A percentile compares a stretch with the other conserved stretches of the same genome.
phyloP scores from a whole-genome alignment of 2,797 vertebrate species.

The Meriones psammophilus region DNA sequence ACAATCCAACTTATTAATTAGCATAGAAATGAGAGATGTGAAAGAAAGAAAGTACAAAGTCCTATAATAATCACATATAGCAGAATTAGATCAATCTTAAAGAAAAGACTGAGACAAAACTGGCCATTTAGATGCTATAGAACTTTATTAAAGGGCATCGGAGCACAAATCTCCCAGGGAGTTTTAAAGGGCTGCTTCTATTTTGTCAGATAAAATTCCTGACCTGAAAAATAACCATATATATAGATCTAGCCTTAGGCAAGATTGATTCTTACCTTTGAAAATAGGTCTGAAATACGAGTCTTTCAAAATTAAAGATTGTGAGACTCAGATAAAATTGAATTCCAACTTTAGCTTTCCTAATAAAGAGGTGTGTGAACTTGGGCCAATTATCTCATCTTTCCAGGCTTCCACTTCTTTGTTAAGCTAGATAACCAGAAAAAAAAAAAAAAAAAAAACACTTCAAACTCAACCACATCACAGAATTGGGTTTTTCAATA shows the following conservation, averaged over 20 bases:
- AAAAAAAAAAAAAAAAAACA: no score
- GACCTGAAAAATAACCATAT: slow-evolving; percentile 63
- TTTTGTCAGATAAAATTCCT: slow-evolving; percentile 62
- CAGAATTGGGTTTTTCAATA: slow-evolving; percentile 4
- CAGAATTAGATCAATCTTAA: slow-evolving; percentile 46
- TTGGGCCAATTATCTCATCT: slow-evolving; percentile 51
- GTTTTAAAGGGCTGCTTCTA: slow-evolving; percentile 66
- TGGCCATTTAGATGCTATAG: not conserved
- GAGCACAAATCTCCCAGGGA: slow-evolving; percentile 6
- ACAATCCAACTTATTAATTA: slow-evolving; percentile 66
- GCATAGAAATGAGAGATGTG: slow-evolving; percentile 55
- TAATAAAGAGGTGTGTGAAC: slow-evolving; percentile 26
- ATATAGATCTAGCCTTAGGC: slow-evolving; percentile 49
- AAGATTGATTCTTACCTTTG: slow-evolving; percentile 51
- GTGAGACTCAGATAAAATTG: slow-evolving; percentile 48
- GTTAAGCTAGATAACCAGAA: slow-evolving; percentile 37
- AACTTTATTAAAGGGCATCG: slow-evolving; percentile 42
- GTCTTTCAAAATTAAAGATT: slow-evolving; percentile 65
- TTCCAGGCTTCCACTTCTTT: slow-evolving; percentile 21
- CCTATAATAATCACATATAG: slow-evolving; percentile 33
- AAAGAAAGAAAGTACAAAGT: slow-evolving; percentile 42
- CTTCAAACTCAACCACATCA: slow-evolving; percentile 47
- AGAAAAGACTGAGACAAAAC: slow-evolving; percentile 35
- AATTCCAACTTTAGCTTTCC: slow-evolving; percentile 59
- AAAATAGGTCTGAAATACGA: slow-evolving; percentile 58